These are phyloP conservation scores for Thalassarche chlororhynchos DNA, from an alignment of 2,113 vertebrate species.

Conservation along the genomic window DNA sequence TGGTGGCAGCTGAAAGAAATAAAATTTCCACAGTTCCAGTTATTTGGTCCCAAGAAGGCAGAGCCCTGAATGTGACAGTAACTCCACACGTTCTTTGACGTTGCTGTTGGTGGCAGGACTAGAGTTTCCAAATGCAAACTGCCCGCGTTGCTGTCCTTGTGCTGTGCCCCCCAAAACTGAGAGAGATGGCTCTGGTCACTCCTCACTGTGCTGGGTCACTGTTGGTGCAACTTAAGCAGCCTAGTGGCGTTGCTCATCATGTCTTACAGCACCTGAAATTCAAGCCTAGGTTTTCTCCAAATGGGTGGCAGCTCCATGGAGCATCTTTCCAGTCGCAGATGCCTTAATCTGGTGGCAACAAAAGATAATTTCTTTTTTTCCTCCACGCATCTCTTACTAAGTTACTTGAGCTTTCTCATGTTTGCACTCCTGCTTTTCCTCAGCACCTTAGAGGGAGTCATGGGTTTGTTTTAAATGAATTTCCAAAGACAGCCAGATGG, in stretches of 20 bases:
- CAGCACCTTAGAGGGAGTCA: not conserved
- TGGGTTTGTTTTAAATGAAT: not conserved
- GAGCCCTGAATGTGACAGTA: not conserved
- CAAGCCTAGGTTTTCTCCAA: not conserved
- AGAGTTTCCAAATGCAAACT: not conserved
- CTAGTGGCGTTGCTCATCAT: not conserved
- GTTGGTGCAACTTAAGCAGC: not conserved
- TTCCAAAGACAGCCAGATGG: not conserved
- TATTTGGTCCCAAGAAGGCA: not conserved
- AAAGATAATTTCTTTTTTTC: not conserved
- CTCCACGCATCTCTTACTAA: rapidly evolving
- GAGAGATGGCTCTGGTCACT: not conserved
- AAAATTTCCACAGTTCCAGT: not conserved
- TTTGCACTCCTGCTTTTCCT: not conserved
- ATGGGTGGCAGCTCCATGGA: not conserved
- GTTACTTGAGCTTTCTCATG: not conserved
- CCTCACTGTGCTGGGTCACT: not conserved
- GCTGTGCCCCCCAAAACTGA: not conserved
- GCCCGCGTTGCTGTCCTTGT: rapidly evolving
- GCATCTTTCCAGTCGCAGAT: not conserved
- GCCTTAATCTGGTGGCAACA: not conserved
- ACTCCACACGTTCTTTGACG: rapidly evolving
- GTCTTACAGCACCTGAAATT: not conserved
- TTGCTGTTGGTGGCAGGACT: not conserved
- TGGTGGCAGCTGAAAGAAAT: not conserved